Evolutionary conservation across 1,140 invertebrate species (phyloP).

Genomic region (Himalopsyche phryganea): DNA sequence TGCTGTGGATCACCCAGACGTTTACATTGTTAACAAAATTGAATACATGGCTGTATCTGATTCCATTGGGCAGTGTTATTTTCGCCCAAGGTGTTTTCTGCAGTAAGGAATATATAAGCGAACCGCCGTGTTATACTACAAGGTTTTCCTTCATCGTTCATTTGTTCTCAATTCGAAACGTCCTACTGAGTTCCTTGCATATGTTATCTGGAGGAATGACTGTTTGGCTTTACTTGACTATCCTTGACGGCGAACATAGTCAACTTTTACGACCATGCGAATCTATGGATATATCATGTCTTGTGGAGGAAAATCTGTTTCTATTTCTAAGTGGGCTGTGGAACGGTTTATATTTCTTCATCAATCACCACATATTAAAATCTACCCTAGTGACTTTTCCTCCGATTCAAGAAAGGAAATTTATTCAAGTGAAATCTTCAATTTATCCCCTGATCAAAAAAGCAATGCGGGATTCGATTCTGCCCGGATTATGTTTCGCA

Average conservation of each 20-base stretch:
- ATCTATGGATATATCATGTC: slow-evolving; percentile 39
- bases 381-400: slow-evolving; percentile 61
- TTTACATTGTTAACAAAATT: slow-evolving; percentile 48
- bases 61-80: slow-evolving; percentile 47
- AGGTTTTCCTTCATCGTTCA: slow-evolving; percentile 60
- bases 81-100: slow-evolving; percentile 54
- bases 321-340: slow-evolving; percentile 64
- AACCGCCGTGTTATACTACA: slow-evolving; percentile 53
- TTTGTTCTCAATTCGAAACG: slow-evolving; percentile 59
- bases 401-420: slow-evolving; percentile 63
- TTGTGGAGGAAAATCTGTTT: slow-evolving; percentile 52
- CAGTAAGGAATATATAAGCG: slow-evolving; percentile 53
- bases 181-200: slow-evolving; percentile 56
- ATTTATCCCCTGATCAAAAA: slow-evolving; percentile 54
- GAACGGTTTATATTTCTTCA: slow-evolving; percentile 66
- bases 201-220: slow-evolving; percentile 57
- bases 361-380: slow-evolving; percentile 52
- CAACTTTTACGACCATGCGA: slow-evolving; percentile 48
- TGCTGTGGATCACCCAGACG: slow-evolving; percentile 47
- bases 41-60: slow-evolving; percentile 49
- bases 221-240: slow-evolving; percentile 60
- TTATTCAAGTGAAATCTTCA: slow-evolving; percentile 59
- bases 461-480: slow-evolving; percentile 55
- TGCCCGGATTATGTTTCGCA: slow-evolving; percentile 60
- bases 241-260: slow-evolving; percentile 53